Conservation (phyloP, 2,888 invertebrate species). For the Ichneumon xanthorius region DNA sequence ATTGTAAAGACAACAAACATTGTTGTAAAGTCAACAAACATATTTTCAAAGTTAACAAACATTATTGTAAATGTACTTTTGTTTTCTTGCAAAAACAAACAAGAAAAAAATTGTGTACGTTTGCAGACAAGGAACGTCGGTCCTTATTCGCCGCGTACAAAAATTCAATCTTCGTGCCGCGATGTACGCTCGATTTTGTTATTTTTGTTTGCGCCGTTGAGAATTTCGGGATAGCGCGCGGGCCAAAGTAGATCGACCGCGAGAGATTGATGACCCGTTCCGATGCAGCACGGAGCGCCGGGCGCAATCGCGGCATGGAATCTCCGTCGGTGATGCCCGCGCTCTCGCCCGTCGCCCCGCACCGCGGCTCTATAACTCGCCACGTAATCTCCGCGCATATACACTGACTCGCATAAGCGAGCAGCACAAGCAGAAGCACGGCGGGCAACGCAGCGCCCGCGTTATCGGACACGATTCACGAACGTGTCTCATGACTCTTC, state of each 20-base stretch:
- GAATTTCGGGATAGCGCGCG: constrained; percentile 17
- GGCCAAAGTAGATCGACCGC: constrained; percentile 41
- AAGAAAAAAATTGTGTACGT: no score
- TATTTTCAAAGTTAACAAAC: no score
- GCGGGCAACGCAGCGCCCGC: constrained; percentile 30
- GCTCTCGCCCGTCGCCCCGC: background rate
- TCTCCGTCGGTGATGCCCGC: constrained; percentile 33
- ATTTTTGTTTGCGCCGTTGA: constrained; percentile 12
- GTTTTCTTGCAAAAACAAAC: no score
- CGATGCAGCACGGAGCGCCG: constrained; percentile 25
- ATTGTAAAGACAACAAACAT: no score
- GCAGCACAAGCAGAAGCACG: constrained; percentile 9
- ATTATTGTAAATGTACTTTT: background rate
- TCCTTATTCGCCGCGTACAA: background rate
- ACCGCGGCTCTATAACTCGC: constrained; percentile 10
- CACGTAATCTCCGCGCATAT: constrained; percentile 50
- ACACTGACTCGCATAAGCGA: constrained; percentile 26
- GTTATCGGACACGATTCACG: constrained; percentile 68
- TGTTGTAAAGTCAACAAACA: no score
- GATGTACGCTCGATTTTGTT: background rate
- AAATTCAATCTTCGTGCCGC: background rate
- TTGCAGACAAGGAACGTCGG: no score
- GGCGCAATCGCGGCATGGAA: constrained; percentile 46
- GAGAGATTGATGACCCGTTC: constrained; percentile 57
- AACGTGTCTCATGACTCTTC: constrained; percentile 65